Evolutionary conservation across 2,797 vertebrate species (phyloP), one percentile per base, ranked within the genome.

Genomic region (Apogon hyalosoma): DNA sequence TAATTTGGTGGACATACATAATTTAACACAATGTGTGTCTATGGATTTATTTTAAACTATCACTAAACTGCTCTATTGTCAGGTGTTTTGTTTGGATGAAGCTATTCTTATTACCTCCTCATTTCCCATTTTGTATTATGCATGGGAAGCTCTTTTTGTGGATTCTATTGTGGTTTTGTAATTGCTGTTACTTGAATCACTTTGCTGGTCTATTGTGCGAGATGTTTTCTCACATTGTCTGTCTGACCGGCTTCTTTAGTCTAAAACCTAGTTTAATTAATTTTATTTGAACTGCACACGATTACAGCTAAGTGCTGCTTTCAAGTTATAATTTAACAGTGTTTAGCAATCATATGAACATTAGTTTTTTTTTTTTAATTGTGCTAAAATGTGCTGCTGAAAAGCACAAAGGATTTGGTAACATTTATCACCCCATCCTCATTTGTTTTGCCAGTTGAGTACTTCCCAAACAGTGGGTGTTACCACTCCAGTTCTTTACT

Each of bases 121-220:
- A 74, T 75, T 82, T 82, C 31, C 40, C 8, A 1, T 72, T 73
- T 68, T 69, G 12, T 50, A 39, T 72, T 73, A 68, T 76, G 62
- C 74, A 77, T 62, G 13, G 8, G 24, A 6, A 8, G 48, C 45
- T 75, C 12, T 63, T 83, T 78, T 72, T 54, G 33, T 33, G 41
- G 52, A 31, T 69, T 49, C 75, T 57, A 73, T 85, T 88, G 80
- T 83, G 54, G 12, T 67, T 78, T 77, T 68, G 48, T 83, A 84
- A 88, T 82, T 87, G 67, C 63, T 61, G 45, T 80, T 52, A 61
- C 68, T 83, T 83, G 50, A 85, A 78, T 84, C 67, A 61, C 65
- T 73, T 49, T 50, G 61, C 71, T 43, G 54, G 12, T 59, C 75
- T 59, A 80, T 81, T 82, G 73, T 86, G 54, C 28, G 16, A 0